A percentile compares a stretch with the other conserved stretches of the same genome.
Conservation (phyloP, 2,888 invertebrate species). For the Arrhopalites spinosus region DNA sequence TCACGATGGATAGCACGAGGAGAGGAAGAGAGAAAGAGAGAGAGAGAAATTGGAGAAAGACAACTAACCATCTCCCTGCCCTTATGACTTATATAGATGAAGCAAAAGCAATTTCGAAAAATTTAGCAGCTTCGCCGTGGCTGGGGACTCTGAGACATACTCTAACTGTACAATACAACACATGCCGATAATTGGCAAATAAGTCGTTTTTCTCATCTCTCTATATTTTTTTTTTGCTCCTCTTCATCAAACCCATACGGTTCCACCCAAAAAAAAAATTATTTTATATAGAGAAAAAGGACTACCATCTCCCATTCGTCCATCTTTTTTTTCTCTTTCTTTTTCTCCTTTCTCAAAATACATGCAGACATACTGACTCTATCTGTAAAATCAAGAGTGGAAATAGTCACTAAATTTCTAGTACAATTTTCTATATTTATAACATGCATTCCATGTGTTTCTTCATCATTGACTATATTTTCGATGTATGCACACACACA, state of each 20-base stretch:
- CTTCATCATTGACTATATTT: neutral
- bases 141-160: constrained; percentile 34
- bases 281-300: too few species aligned
- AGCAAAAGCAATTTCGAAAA: constrained; percentile 51
- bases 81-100: constrained; percentile 42
- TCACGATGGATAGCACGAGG: neutral
- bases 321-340: too few species aligned
- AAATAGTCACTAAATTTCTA: neutral
- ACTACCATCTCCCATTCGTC: neutral
- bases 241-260: constrained; percentile 39
- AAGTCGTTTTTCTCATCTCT: constrained; percentile 47
- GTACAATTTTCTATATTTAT: neutral
- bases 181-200: constrained; percentile 54
- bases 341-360: neutral
- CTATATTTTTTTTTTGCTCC: constrained; percentile 34
- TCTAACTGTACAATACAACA: constrained; percentile 39
- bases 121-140: constrained; percentile 44
- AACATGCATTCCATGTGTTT: neutral
- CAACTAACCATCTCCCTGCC: constrained; percentile 20
- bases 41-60: constrained; percentile 5
- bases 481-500: neutral
- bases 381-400: neutral
- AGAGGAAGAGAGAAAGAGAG: constrained; percentile 1
- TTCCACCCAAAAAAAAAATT: too few species aligned
- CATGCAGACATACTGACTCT: neutral